A percentile compares a stretch with the other conserved stretches of the same genome.
phyloP scores from a whole-genome alignment of 1,140 invertebrate genomes.

The Physella acuta region DNA sequence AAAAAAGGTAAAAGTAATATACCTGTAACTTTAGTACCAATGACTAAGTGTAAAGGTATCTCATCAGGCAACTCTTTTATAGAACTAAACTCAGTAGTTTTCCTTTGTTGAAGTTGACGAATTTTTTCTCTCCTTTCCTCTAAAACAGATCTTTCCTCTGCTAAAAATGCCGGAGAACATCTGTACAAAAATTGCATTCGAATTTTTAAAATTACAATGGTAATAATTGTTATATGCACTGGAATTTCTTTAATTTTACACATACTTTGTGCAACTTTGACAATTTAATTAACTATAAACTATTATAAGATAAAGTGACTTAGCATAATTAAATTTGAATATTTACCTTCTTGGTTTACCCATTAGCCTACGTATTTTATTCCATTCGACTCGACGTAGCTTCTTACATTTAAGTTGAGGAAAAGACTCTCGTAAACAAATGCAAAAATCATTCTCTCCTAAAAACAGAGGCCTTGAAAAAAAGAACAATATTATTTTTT shows the following conservation, averaged over 20 bases:
- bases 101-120: constrained; percentile 89
- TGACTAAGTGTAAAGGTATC: constrained; percentile 89
- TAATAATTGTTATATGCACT: background rate
- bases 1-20: no score
- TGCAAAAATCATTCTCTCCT: constrained; percentile 95
- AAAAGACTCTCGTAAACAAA: constrained; percentile 91
- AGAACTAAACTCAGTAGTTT: constrained; percentile 73
- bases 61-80: constrained; percentile 91
- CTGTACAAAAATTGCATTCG: constrained; percentile 33
- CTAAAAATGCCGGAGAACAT: constrained; percentile 81
- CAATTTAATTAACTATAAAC: no score
- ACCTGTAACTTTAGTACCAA: constrained; percentile 94
- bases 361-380: constrained; percentile 91
- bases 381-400: constrained; percentile 90
- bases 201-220: background rate
- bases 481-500: background rate
- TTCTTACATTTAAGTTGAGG: constrained; percentile 85
- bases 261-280: no score
- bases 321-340: background rate
- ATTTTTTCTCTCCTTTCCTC: constrained; percentile 90
- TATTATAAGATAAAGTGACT: no score
- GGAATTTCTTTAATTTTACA: background rate
- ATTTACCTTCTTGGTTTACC: constrained; percentile 90
- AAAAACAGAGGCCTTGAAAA: constrained; percentile 80
- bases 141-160: constrained; percentile 87